These are phyloP conservation scores for Eristalis intricaria DNA, from an alignment of 2,888 invertebrate genomes.

Conservation along the genomic window DNA sequence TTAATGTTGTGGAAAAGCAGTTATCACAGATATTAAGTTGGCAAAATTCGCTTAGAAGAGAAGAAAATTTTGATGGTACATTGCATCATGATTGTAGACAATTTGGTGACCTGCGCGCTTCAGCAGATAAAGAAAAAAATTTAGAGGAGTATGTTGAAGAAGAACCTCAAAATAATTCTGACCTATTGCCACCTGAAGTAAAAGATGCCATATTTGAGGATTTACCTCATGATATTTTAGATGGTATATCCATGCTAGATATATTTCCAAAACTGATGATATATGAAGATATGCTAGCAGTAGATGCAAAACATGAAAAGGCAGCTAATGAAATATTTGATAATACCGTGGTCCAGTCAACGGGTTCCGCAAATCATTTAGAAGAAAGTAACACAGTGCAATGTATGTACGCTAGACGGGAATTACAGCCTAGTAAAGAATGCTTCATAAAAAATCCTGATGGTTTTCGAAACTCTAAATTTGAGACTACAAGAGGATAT, in stretches of 20 bases:
- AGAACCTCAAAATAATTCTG: slow-evolving; percentile 90
- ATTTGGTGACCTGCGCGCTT: slow-evolving; percentile 62
- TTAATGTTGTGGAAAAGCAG: slow-evolving; percentile 84
- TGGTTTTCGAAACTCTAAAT: slow-evolving; percentile 85
- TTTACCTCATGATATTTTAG: slow-evolving; percentile 90
- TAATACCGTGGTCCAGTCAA: background rate
- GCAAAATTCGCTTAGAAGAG: slow-evolving; percentile 82
- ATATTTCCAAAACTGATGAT: slow-evolving; percentile 88
- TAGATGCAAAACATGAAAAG: slow-evolving; percentile 85
- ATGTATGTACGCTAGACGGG: slow-evolving; percentile 80
- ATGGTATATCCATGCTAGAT: slow-evolving; percentile 93
- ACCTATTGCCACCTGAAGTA: slow-evolving; percentile 91
- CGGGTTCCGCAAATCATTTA: background rate
- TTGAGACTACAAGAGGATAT: slow-evolving; percentile 87
- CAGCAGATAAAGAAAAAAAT: slow-evolving; percentile 57
- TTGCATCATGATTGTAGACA: slow-evolving; percentile 16
- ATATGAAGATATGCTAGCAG: slow-evolving; percentile 85
- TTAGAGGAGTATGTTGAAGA: slow-evolving; percentile 83
- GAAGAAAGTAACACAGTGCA: background rate
- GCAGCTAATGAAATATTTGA: background rate
- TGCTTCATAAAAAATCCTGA: slow-evolving; percentile 80
- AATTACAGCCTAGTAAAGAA: slow-evolving; percentile 86
- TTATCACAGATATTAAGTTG: slow-evolving; percentile 86
- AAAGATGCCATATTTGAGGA: slow-evolving; percentile 94
- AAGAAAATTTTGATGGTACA: slow-evolving; percentile 73